These are phyloP conservation scores for Scyliorhinus canicula DNA, from an alignment of 2,797 vertebrate species.

Conservation along the genomic window DNA sequence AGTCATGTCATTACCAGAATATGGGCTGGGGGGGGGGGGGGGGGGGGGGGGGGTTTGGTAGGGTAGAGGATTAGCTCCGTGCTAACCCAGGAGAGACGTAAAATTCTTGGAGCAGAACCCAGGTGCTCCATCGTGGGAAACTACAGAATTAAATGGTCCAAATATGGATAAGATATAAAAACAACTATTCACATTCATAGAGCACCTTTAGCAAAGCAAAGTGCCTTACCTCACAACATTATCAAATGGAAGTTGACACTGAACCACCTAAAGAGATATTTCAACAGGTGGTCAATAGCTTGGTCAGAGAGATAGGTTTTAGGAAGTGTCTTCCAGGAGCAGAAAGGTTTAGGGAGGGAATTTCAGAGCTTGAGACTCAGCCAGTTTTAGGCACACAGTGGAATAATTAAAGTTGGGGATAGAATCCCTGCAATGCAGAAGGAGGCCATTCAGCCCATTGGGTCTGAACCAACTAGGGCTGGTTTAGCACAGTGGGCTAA, in stretches of 20 bases:
- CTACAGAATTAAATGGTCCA: neutral
- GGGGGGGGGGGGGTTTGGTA: neutral
- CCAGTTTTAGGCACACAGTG: neutral
- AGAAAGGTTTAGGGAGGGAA: neutral
- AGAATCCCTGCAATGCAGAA: no score
- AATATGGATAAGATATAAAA: neutral
- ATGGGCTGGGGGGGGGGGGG: neutral
- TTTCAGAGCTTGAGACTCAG: neutral
- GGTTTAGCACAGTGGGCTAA: no score
- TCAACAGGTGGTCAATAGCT: neutral
- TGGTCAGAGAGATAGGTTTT: neutral
- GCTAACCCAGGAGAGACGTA: neutral
- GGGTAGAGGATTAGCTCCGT: neutral
- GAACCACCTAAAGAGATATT: neutral
- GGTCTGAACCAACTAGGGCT: no score
- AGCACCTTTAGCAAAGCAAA: neutral
- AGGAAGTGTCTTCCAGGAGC: neutral
- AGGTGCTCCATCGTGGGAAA: neutral
- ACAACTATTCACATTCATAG: no score
- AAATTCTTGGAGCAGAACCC: neutral
- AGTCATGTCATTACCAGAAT: neutral
- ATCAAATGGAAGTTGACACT: neutral
- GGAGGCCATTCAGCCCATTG: no score
- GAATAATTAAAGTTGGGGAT: no score
- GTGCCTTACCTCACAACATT: neutral